Percentiles rank a stretch among this genome's conserved stretches.
Evolutionary conservation across 2,888 invertebrate genomes (phyloP).

Genomic region (Philhelius pedissequus): DNA sequence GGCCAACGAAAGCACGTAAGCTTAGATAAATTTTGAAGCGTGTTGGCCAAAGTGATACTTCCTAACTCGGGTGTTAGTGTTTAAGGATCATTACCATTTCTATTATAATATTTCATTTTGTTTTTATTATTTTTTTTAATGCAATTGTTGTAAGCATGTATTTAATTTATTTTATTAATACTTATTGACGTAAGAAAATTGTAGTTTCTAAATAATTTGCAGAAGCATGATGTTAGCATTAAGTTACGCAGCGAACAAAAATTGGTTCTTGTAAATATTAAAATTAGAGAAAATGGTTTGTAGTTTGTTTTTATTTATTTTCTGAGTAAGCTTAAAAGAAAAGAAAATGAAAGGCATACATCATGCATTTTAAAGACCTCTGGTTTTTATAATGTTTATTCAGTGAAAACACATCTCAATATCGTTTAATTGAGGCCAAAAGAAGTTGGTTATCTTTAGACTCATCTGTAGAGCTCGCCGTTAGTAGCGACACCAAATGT

Average conservation of each 20-base stretch:
- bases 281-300: not conserved
- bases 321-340: no score
- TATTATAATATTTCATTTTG: conserved; percentile 8
- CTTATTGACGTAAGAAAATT: conserved; percentile 5
- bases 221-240: not conserved
- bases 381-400: no score
- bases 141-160: conserved; percentile 28
- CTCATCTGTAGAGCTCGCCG: no score
- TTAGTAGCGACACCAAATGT: no score
- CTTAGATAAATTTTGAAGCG: not conserved
- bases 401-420: no score
- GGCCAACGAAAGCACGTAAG: conserved; percentile 78
- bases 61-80: conserved; percentile 67
- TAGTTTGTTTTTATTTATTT: not conserved
- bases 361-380: no score
- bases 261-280: conserved; percentile 41
- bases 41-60: conserved; percentile 65
- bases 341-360: no score
- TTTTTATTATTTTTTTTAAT: not conserved
- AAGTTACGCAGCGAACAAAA: not conserved
- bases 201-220: not conserved
- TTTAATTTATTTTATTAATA: conserved; percentile 57
- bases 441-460: no score
- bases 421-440: no score
- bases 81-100: conserved; percentile 60